These are phyloP conservation scores for Mnemiopsis leidyi DNA, from an alignment of 37 sponge, comb jelly and placozoan genomes.

Conservation along the genomic window DNA sequence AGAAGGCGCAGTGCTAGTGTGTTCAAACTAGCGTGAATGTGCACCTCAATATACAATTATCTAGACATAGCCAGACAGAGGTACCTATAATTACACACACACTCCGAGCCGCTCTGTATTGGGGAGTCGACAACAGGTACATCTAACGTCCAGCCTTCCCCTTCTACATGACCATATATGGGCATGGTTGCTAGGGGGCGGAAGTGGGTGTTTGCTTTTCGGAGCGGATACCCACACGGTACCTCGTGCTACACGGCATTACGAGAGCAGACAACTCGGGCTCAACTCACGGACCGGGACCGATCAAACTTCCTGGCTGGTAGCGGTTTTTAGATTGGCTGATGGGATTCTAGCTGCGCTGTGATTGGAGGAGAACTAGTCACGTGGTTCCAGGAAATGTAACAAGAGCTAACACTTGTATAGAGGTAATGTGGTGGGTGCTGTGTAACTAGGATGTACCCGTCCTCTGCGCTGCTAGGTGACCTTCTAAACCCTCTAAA, in stretches of 20 bases:
- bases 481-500: not conserved
- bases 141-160: too few relatives aligned
- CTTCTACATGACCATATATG: not conserved
- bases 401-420: not conserved
- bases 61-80: too few relatives aligned
- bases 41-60: too few relatives aligned
- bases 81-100: too few relatives aligned
- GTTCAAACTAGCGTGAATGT: too few relatives aligned
- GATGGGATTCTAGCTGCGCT: not conserved
- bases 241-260: not conserved
- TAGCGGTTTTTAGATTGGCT: not conserved
- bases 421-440: not conserved
- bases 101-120: too few relatives aligned
- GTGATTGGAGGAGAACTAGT: not conserved
- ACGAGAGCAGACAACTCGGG: not conserved
- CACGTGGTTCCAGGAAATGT: not conserved
- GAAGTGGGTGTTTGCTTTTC: not conserved
- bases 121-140: too few relatives aligned
- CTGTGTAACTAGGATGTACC: not conserved
- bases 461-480: not conserved
- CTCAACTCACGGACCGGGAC: not conserved
- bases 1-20: too few relatives aligned
- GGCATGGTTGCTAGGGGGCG: not conserved
- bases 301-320: not conserved
- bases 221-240: not conserved